Evolutionary conservation across 1,140 invertebrate genomes (phyloP), one percentile per base, ranked within the genome.

Genomic region (Rhyacophila brunnea): DNA sequence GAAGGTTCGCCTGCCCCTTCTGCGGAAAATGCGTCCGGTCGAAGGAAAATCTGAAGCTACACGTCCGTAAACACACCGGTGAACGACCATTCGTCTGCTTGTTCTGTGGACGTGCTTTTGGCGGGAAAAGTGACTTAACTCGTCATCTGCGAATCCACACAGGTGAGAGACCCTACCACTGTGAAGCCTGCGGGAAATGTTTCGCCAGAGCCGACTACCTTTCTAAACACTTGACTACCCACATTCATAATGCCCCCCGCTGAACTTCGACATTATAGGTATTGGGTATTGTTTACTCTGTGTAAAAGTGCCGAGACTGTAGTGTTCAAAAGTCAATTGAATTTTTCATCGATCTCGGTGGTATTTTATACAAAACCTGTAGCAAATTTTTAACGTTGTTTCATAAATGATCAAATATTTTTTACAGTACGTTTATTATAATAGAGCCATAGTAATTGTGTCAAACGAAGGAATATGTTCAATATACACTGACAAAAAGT

Each of bases 131-230:
- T 66, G 90, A 93, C 68, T 77, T 94, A 49, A 93, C 91, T 1
- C 86, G 91, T 6, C 91, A 94, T 69, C 76, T 93, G 28, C 82
- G 91, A 48, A 93, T 93, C 47, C 91, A 93, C 72, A 93, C 91
- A 0, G 91, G 91, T 18, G 89, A 92, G 71, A 82, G 89, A 66
- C 93, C 88, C 42, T 95, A 89, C 73, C 92, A 91, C 68, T 94
- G 91, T 74, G 90, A 93, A 73, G 90, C 91, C 71, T 94, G 92
- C 74, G 91, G 91, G 62, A 93, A 93, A 71, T 92, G 90, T 71
- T 94, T 94, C 76, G 91, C 91, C 7, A 77, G 91, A 6, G 91
- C 91, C 20, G 91, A 93, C 70, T 93, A 93, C 67, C 83, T 93
- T n/a, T 92, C 90, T 59, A 93, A 93, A 74, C 91, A 93, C 73